Evolutionary conservation across 2,888 invertebrate genomes (phyloP).

Genomic region (Trypoxylon attenuatum): DNA sequence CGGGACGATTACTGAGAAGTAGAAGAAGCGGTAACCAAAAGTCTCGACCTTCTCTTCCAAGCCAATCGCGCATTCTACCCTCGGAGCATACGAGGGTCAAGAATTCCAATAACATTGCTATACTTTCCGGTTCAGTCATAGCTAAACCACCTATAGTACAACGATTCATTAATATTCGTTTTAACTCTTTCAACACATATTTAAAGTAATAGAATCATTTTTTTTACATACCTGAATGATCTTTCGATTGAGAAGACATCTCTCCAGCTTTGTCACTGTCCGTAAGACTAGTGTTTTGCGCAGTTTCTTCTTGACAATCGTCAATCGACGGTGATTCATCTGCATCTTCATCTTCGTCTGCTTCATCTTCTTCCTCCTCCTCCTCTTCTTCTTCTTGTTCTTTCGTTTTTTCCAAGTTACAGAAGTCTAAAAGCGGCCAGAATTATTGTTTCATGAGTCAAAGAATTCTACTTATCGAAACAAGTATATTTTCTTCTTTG

Average conservation of each 20-base stretch:
- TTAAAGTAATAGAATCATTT: background rate
- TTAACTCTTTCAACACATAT: background rate
- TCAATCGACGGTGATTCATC: constrained; percentile 49
- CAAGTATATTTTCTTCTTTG: no score
- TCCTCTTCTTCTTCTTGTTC: constrained; percentile 39
- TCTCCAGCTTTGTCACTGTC: constrained; percentile 75
- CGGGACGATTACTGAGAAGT: constrained; percentile 82
- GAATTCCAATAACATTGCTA: constrained; percentile 85
- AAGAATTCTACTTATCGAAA: no score
- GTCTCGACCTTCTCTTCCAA: constrained; percentile 86
- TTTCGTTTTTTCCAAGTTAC: constrained; percentile 60
- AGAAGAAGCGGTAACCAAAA: constrained; percentile 91
- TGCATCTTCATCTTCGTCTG: no score
- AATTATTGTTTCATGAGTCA: no score
- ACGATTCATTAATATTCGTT: background rate
- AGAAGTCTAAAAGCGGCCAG: constrained; percentile 59
- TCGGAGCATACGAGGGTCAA: constrained; percentile 88
- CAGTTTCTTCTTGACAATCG: constrained; percentile 35
- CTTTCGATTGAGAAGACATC: constrained; percentile 48
- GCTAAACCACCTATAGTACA: constrained; percentile 65
- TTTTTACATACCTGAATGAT: constrained; percentile 45
- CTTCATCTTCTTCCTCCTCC: no score
- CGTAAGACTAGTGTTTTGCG: constrained; percentile 64
- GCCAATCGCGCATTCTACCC: constrained; percentile 90
- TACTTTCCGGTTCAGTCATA: constrained; percentile 78